Evolutionary conservation across 2,797 vertebrate genomes (phyloP).

Genomic region (Margarornis squamiger): DNA sequence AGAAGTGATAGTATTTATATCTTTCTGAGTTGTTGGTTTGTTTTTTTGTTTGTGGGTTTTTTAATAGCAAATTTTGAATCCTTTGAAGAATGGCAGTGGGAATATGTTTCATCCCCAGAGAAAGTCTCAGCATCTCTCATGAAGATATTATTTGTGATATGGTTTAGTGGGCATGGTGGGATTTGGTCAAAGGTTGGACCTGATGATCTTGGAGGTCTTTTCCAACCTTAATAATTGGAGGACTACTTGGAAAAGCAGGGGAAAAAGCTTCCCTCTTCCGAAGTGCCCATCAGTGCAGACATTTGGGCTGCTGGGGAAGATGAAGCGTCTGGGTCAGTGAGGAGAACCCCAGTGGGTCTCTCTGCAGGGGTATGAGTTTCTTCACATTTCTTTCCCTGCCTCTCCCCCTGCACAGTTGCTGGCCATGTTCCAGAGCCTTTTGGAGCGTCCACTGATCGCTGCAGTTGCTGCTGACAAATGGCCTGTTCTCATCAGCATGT

Average conservation of each 20-base stretch:
- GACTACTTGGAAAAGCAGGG: neutral
- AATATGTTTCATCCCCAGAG: neutral
- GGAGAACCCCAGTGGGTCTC: neutral
- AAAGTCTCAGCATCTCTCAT: neutral
- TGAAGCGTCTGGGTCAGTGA: neutral
- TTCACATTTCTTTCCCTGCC: neutral
- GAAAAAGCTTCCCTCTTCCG: neutral
- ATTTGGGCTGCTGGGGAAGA: neutral
- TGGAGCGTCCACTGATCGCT: constrained; percentile 85
- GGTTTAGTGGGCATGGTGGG: neutral
- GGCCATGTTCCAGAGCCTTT: constrained; percentile 86
- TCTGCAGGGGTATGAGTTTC: neutral
- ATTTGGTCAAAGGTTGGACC: neutral
- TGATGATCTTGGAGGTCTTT: neutral
- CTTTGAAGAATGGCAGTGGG: neutral
- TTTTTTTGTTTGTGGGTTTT: neutral
- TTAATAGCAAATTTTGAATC: neutral
- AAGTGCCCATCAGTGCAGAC: neutral
- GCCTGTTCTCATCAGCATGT: constrained; percentile 80
- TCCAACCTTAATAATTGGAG: neutral
- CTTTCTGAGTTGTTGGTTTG: neutral
- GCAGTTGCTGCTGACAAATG: constrained; percentile 75
- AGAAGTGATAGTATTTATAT: neutral
- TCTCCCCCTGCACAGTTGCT: constrained; percentile 78
- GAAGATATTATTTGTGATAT: neutral